A percentile compares a stretch with the other conserved stretches of the same genome.
These are phyloP conservation scores for Drosophila nr. fundita DNA, from an alignment of 2,888 invertebrate species.

Conservation along the genomic window DNA sequence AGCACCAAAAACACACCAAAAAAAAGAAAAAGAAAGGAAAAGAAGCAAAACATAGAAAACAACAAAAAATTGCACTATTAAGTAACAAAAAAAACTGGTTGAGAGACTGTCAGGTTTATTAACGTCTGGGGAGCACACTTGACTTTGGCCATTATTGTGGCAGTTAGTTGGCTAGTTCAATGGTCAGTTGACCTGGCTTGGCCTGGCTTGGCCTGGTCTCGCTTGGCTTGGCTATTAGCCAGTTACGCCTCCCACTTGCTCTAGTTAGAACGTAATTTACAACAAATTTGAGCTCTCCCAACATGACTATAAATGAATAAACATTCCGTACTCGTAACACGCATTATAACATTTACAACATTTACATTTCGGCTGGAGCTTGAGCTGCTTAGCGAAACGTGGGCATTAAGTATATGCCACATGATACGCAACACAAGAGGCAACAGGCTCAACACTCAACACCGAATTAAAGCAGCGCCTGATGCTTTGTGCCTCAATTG, in stretches of 20 bases:
- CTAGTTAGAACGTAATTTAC: conserved; percentile 28
- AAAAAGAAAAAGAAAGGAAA: not conserved
- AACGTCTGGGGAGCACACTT: conserved; percentile 61
- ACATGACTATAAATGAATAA: conserved; percentile 50
- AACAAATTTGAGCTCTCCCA: conserved; percentile 31
- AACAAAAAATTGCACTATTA: conserved; percentile 48
- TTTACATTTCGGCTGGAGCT: not conserved
- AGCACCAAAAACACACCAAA: not conserved
- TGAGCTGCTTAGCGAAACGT: conserved; percentile 62
- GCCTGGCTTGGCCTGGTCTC: not conserved
- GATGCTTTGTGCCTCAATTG: conserved; percentile 45
- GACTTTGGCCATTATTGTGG: conserved; percentile 52
- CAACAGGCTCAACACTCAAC: conserved; percentile 18
- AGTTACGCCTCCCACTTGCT: conserved; percentile 21
- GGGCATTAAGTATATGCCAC: conserved; percentile 55
- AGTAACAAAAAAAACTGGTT: conserved; percentile 36
- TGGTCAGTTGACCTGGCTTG: not conserved
- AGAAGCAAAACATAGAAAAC: conserved; percentile 11
- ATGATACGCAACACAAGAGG: conserved; percentile 4
- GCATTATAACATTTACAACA: conserved; percentile 31
- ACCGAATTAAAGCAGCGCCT: conserved; percentile 8
- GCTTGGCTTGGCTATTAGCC: conserved; percentile 12
- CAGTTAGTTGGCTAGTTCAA: conserved; percentile 11
- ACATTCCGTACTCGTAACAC: conserved; percentile 13
- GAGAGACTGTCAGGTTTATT: conserved; percentile 56